These are phyloP conservation scores for Arrhopalites spinosus DNA, from an alignment of 2,888 invertebrate species.

Conservation along the genomic window DNA sequence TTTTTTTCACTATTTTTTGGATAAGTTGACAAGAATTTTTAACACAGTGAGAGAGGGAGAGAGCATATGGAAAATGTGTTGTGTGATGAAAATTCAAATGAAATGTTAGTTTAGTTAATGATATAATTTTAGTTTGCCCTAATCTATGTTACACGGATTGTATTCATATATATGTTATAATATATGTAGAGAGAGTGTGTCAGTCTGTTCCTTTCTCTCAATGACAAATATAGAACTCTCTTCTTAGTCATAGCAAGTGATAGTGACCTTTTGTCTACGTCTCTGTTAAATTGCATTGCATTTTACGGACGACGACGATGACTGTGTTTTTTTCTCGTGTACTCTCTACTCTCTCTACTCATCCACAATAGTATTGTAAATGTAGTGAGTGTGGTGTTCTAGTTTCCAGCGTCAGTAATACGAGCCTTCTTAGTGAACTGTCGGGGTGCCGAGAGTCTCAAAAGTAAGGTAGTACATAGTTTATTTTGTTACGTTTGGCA, in stretches of 20 bases:
- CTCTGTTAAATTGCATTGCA: too few species aligned
- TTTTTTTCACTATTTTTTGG: too few species aligned
- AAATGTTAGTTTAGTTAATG: too few species aligned
- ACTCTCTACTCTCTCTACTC: background rate
- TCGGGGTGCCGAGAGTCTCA: background rate
- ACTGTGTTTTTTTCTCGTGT: background rate
- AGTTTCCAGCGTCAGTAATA: background rate
- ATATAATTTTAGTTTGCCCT: too few species aligned
- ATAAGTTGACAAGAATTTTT: too few species aligned
- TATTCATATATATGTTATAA: too few species aligned
- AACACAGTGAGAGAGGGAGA: too few species aligned
- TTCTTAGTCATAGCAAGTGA: background rate
- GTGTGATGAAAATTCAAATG: too few species aligned
- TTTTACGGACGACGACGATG: too few species aligned
- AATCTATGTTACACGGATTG: too few species aligned
- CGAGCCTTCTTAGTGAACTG: background rate
- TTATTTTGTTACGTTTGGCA: slow-evolving; percentile 10
- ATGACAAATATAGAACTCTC: background rate
- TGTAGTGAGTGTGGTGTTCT: background rate
- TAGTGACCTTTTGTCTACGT: slow-evolving; percentile 2
- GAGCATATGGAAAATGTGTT: too few species aligned
- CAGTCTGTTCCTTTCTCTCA: background rate
- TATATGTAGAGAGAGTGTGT: background rate
- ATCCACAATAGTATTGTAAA: background rate
- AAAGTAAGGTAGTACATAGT: background rate